phyloP scores from a whole-genome alignment of 2,888 invertebrate genomes.

The Tanypteryx hageni region DNA sequence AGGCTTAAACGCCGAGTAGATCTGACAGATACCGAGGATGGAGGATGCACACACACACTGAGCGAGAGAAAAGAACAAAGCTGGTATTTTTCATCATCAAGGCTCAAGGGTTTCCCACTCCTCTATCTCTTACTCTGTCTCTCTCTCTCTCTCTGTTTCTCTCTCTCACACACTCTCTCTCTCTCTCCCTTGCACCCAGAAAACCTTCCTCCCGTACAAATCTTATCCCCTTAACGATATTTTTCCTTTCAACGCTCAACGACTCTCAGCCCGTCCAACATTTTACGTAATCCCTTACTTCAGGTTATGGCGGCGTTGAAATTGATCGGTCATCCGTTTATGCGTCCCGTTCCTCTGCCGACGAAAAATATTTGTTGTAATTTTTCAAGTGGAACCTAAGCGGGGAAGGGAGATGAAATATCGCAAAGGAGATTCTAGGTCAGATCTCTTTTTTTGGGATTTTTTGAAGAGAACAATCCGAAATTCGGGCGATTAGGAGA shows the following conservation, averaged over 20 bases:
- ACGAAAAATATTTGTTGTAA: background rate
- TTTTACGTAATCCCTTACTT: conserved; percentile 46
- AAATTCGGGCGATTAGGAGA: no score
- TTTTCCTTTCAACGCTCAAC: conserved; percentile 29
- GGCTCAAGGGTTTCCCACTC: conserved; percentile 18
- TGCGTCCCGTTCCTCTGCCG: background rate
- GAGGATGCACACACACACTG: conserved; percentile 42
- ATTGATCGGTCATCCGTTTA: conserved; percentile 40
- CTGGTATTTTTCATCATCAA: conserved; percentile 63
- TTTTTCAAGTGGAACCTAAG: conserved; percentile 6
- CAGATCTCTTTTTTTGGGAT: background rate
- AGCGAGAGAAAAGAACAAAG: conserved; percentile 41
- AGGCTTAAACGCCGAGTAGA: background rate
- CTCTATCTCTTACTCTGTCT: background rate
- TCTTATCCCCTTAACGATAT: conserved; percentile 29
- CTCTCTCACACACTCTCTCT: background rate
- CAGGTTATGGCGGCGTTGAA: conserved; percentile 40
- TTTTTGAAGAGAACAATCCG: no score
- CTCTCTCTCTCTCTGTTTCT: background rate
- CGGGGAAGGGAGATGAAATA: conserved; percentile 16
- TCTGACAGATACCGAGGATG: conserved; percentile 45
- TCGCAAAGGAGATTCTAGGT: background rate
- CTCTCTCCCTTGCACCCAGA: background rate
- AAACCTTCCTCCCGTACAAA: conserved; percentile 20
- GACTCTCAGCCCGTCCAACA: background rate